Conservation (phyloP, 2,797 vertebrate genomes). For the Phrynocephalus guinanensis region DNA sequence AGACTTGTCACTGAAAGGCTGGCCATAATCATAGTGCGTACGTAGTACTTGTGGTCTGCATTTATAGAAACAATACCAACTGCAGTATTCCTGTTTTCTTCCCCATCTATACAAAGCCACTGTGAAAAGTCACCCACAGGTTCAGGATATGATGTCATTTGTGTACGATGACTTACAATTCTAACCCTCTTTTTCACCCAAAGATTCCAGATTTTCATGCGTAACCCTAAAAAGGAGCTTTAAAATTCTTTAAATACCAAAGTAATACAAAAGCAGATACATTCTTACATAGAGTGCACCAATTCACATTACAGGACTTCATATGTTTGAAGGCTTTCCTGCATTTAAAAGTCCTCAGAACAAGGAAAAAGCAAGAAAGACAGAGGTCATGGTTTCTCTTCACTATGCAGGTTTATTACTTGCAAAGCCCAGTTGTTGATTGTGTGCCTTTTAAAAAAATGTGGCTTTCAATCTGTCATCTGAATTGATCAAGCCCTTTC, state of each 20-base stretch:
- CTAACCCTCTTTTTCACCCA: background rate
- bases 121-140: background rate
- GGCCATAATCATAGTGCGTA: background rate
- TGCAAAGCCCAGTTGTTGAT: background rate
- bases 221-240: too few relatives aligned
- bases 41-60: background rate
- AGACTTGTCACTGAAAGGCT: background rate
- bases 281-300: too few relatives aligned
- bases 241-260: background rate
- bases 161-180: background rate
- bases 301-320: too few relatives aligned
- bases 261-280: background rate
- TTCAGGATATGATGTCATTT: background rate
- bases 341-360: background rate
- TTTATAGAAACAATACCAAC: background rate
- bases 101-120: background rate
- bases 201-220: background rate
- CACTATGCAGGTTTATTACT: background rate
- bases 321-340: background rate
- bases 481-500: background rate
- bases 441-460: background rate
- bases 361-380: background rate
- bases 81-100: background rate
- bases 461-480: background rate
- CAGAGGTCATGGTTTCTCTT: background rate